Conservation (phyloP, 1,140 invertebrate species). For the Oscheius sp. region DNA sequence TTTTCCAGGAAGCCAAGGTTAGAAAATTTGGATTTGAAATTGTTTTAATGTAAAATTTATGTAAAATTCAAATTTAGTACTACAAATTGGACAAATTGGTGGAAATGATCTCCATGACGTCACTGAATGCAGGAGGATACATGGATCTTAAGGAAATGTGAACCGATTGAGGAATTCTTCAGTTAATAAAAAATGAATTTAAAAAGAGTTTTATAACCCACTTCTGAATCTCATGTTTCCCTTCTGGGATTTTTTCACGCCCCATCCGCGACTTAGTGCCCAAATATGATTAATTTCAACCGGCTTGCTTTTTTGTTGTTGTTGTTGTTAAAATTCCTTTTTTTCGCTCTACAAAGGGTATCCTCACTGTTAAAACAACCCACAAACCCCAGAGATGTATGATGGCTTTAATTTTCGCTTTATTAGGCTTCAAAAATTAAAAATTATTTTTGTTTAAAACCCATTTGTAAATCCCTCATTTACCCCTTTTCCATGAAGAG, state of each 20-base stretch:
- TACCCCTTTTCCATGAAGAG: background rate
- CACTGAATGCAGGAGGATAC: background rate
- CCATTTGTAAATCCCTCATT: background rate
- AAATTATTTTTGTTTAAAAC: background rate
- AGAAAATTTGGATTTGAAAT: background rate
- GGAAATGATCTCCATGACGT: background rate
- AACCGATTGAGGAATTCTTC: background rate
- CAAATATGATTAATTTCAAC: background rate
- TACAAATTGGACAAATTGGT: background rate
- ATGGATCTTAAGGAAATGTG: background rate
- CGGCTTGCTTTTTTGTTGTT: background rate
- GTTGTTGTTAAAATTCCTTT: background rate
- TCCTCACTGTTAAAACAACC: background rate
- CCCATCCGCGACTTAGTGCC: no score
- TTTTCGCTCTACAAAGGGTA: background rate
- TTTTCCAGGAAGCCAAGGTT: background rate
- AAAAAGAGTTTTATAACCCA: background rate
- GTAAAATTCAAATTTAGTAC: background rate
- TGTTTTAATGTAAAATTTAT: background rate
- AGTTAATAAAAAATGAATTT: background rate
- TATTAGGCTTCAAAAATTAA: background rate
- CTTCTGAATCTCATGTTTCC: background rate
- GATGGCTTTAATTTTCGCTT: background rate
- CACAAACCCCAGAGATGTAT: background rate
- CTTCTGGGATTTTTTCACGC: no score